Evolutionary conservation across 2,113 vertebrate species (phyloP).

Genomic region (Apteryx owenii): DNA sequence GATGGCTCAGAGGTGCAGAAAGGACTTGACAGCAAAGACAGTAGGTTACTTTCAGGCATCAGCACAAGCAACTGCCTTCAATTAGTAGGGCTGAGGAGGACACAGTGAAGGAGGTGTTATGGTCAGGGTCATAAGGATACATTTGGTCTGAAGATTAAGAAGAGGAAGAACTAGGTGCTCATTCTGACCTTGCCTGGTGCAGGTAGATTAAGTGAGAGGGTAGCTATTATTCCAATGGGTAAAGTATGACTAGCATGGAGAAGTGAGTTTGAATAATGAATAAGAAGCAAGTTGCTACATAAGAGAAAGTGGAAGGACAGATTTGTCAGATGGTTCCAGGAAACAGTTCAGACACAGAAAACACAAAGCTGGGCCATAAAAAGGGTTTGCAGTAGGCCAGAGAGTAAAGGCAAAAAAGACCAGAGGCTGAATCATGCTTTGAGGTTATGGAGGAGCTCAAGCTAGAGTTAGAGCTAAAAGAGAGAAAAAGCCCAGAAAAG

Average conservation of each 20-base stretch:
- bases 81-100: not conserved
- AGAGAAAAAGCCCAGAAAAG: not conserved
- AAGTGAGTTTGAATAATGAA: not conserved
- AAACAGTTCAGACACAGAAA: accelerated
- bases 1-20: not conserved
- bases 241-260: not conserved
- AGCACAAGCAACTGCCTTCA: not conserved
- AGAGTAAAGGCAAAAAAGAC: not conserved
- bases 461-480: not conserved
- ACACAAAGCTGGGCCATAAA: not conserved
- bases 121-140: not conserved
- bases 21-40: not conserved
- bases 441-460: not conserved
- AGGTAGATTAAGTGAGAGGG: not conserved
- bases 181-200: not conserved
- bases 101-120: not conserved
- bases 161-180: not conserved
- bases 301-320: not conserved
- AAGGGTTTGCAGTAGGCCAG: not conserved
- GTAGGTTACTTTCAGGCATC: not conserved
- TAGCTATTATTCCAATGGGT: not conserved
- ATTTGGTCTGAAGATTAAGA: not conserved
- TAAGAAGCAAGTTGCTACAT: not conserved
- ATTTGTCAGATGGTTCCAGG: not conserved
- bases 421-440: not conserved